These are phyloP conservation scores for Rhagoletis zephyria DNA, from an alignment of 1,140 invertebrate species.

Conservation along the genomic window DNA sequence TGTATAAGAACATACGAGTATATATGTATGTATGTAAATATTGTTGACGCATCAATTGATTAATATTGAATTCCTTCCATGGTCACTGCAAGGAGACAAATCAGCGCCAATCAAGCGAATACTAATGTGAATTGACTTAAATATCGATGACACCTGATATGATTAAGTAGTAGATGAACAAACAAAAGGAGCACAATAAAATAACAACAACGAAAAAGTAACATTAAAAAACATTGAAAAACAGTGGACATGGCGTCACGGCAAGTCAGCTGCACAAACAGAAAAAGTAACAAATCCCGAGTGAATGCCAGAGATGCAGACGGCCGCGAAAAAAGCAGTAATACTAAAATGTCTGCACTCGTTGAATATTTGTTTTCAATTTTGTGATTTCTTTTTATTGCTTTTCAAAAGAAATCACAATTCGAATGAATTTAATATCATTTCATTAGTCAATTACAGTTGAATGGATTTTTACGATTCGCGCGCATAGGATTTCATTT, in stretches of 20 bases:
- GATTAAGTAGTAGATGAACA: constrained; percentile 3
- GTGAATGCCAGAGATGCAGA: background rate
- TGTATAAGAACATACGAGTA: too few species aligned
- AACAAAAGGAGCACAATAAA: background rate
- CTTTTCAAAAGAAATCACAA: constrained; percentile 73
- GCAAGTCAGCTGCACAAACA: background rate
- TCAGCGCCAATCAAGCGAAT: constrained; percentile 66
- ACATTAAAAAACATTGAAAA: constrained; percentile 13
- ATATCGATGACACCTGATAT: constrained; percentile 73
- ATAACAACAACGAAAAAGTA: background rate
- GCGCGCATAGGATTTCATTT: background rate
- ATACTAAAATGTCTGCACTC: background rate
- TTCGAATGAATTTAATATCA: constrained; percentile 73
- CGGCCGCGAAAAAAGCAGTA: background rate
- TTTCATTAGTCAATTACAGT: constrained; percentile 73
- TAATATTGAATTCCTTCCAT: constrained; percentile 55
- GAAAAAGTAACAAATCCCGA: background rate
- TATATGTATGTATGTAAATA: background rate
- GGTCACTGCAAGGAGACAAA: constrained; percentile 36
- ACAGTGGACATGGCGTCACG: background rate
- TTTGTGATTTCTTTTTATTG: constrained; percentile 40
- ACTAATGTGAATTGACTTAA: constrained; percentile 71
- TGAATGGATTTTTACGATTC: constrained; percentile 62
- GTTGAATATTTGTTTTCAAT: constrained; percentile 35
- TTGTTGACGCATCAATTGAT: constrained; percentile 15